These are phyloP conservation scores for Priocnemis perturbator DNA, from an alignment of 2,888 invertebrate species.

Conservation along the genomic window DNA sequence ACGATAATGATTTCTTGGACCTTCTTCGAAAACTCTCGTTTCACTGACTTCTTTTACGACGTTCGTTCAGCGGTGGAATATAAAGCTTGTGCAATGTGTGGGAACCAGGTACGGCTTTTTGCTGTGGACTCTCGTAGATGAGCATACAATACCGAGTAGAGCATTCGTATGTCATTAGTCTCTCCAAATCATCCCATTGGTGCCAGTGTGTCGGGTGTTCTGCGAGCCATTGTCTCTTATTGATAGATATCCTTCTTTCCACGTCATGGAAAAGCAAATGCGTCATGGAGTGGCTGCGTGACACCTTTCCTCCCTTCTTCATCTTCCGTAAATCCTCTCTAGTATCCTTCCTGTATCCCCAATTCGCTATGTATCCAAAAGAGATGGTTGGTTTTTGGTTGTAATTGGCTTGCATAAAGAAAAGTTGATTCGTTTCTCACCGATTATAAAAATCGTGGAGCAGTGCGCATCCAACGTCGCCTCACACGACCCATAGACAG, in stretches of 20 bases:
- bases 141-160: slow-evolving; percentile 16
- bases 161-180: neutral
- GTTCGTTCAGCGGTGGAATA: slow-evolving; percentile 31
- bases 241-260: neutral
- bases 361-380: slow-evolving; percentile 13
- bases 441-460: too few relatives aligned
- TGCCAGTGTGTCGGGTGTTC: neutral
- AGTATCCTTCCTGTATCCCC: too few relatives aligned
- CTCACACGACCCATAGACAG: too few relatives aligned
- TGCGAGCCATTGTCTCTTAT: neutral
- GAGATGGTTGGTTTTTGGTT: slow-evolving; percentile 14
- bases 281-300: too few relatives aligned
- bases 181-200: slow-evolving; percentile 4
- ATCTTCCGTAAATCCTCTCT: too few relatives aligned
- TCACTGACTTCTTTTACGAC: slow-evolving; percentile 28
- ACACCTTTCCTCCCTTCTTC: slow-evolving; percentile 1
- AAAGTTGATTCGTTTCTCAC: slow-evolving; percentile 58
- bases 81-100: slow-evolving; percentile 51
- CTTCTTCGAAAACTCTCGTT: neutral
- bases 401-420: slow-evolving; percentile 70
- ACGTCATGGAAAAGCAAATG: too few relatives aligned
- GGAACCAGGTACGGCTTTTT: slow-evolving; percentile 61
- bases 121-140: slow-evolving; percentile 40
- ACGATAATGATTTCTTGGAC: too few relatives aligned
- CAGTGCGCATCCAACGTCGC: too few relatives aligned